A percentile compares a stretch with the other conserved stretches of the same genome.
These are phyloP conservation scores for Indri indri DNA, from an alignment of 2,113 vertebrate genomes.

Conservation along the genomic window DNA sequence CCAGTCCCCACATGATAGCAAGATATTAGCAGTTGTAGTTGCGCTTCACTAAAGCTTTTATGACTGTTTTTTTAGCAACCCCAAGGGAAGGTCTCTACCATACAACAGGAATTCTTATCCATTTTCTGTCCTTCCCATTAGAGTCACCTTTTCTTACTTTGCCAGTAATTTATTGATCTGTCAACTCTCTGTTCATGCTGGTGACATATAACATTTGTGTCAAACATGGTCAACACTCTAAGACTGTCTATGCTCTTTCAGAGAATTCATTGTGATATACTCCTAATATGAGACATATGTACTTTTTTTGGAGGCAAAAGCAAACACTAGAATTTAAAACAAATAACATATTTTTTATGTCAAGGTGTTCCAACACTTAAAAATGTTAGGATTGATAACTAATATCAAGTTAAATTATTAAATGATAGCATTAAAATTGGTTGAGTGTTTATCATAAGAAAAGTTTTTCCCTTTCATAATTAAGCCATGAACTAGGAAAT, in stretches of 20 bases:
- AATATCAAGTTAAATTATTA: background rate
- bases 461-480: background rate
- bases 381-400: background rate
- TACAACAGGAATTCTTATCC: background rate
- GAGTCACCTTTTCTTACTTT: constrained; percentile 52
- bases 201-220: background rate
- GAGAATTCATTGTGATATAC: background rate
- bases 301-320: background rate
- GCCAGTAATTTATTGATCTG: background rate
- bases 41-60: background rate
- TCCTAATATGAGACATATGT: background rate
- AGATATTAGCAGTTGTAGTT: background rate
- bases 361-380: background rate
- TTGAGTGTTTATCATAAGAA: background rate
- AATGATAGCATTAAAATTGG: background rate
- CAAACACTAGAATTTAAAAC: background rate
- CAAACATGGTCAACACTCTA: background rate
- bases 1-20: background rate
- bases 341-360: background rate
- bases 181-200: background rate
- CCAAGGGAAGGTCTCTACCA: background rate
- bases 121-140: background rate
- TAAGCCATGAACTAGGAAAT: constrained; percentile 16
- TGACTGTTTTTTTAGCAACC: background rate
- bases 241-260: background rate